Percentiles rank a stretch among this genome's conserved stretches.
Evolutionary conservation across 2,888 invertebrate genomes (phyloP).

Genomic region (Agrilus cyanescens): DNA sequence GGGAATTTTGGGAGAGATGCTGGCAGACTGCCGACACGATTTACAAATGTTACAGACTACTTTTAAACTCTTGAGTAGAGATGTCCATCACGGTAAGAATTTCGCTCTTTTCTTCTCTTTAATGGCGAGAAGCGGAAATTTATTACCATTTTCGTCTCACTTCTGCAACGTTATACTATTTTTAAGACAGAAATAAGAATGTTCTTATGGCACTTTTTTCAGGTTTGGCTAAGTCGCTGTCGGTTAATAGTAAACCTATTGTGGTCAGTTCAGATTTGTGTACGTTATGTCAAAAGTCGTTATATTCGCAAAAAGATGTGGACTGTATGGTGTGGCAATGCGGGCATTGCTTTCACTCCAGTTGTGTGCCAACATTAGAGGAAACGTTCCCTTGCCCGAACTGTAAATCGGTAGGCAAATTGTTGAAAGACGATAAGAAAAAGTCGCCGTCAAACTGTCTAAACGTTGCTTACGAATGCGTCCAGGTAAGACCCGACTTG

Average conservation of each 20-base stretch:
- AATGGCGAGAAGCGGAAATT: too few species aligned
- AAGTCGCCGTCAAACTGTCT: conserved; percentile 5
- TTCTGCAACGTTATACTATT: too few species aligned
- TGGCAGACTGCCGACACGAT: conserved; percentile 66
- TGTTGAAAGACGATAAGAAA: conserved; percentile 16
- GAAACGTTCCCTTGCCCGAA: conserved; percentile 25
- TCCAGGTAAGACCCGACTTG: conserved; percentile 28
- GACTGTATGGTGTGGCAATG: conserved; percentile 30
- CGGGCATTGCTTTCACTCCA: conserved; percentile 30
- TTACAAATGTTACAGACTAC: conserved; percentile 57
- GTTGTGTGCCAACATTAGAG: conserved; percentile 20
- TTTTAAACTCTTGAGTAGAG: conserved; percentile 52
- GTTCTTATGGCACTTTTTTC: conserved; percentile 19
- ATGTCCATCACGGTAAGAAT: conserved; percentile 46
- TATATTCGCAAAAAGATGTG: conserved; percentile 21
- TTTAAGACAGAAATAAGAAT: background rate
- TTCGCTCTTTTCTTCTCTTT: too few species aligned
- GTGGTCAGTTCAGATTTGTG: conserved; percentile 27
- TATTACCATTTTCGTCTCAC: too few species aligned
- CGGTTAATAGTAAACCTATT: conserved; percentile 26
- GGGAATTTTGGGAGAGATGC: conserved; percentile 50
- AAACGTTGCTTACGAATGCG: conserved; percentile 8
- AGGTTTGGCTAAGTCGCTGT: conserved; percentile 31
- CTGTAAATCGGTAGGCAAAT: conserved; percentile 24
- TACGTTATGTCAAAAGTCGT: conserved; percentile 28